phyloP scores from a whole-genome alignment of 2,888 invertebrate species.

The Stegophylla sp. region DNA sequence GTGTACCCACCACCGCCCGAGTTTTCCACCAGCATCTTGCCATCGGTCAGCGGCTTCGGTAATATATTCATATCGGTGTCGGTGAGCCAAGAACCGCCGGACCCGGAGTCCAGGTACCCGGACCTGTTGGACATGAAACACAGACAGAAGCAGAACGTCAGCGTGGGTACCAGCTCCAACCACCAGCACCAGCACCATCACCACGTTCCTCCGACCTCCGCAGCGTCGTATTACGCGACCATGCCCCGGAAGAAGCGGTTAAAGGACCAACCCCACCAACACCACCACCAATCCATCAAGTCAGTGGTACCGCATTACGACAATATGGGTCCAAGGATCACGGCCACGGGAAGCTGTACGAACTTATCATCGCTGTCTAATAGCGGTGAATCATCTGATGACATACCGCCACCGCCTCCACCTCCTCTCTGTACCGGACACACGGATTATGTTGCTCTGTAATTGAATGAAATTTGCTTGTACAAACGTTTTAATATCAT shows the following conservation, averaged over 20 bases:
- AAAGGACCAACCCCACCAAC: conserved; percentile 64
- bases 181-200: conserved; percentile 60
- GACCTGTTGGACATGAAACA: conserved; percentile 77
- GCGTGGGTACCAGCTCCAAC: conserved; percentile 64
- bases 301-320: conserved; percentile 74
- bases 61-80: conserved; percentile 87
- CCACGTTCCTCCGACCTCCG: conserved; percentile 62
- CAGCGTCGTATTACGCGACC: conserved; percentile 65
- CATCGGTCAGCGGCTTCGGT: conserved; percentile 70
- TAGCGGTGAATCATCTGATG: conserved; percentile 61
- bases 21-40: conserved; percentile 68
- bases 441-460: conserved; percentile 65
- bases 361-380: conserved; percentile 77
- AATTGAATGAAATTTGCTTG: background rate
- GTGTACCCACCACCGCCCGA: conserved; percentile 69
- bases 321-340: conserved; percentile 88
- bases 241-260: conserved; percentile 66
- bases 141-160: conserved; percentile 65
- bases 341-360: conserved; percentile 86
- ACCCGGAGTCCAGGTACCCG: conserved; percentile 71
- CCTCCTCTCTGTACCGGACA: conserved; percentile 70
- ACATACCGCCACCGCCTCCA: conserved; percentile 68
- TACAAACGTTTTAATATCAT: background rate
- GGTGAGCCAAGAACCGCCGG: conserved; percentile 75
- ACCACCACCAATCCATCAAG: background rate